A percentile compares a stretch with the other conserved stretches of the same genome.
These are phyloP conservation scores for Sceloporus undulatus DNA, from an alignment of 2,113 vertebrate species.

Conservation along the genomic window DNA sequence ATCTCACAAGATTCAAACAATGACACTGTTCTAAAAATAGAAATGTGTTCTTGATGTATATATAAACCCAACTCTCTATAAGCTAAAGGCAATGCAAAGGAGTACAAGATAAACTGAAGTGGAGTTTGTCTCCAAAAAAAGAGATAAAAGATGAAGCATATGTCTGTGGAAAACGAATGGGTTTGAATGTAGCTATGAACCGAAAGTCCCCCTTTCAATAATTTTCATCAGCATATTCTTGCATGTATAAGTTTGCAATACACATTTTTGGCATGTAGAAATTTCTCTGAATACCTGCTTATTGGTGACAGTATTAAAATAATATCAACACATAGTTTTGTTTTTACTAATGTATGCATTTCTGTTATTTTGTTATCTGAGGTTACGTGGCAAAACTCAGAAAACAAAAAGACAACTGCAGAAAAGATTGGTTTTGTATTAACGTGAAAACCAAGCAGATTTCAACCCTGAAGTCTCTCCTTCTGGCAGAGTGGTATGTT, in stretches of 20 bases:
- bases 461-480: not conserved
- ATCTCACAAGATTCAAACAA: not conserved
- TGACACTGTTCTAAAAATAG: slow-evolving; percentile 34
- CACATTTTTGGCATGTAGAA: not conserved
- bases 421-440: not conserved
- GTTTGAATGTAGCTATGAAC: not conserved
- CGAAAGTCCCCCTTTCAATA: not conserved
- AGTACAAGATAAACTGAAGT: slow-evolving; percentile 37
- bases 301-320: not conserved
- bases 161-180: not conserved
- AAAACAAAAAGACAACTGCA: not conserved
- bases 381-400: not conserved
- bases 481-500: no score
- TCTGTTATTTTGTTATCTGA: not conserved
- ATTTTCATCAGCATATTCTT: not conserved
- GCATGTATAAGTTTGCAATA: not conserved
- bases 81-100: slow-evolving; percentile 14
- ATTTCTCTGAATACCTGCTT: not conserved
- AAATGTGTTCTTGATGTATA: slow-evolving; percentile 39
- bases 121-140: slow-evolving; percentile 45
- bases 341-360: not conserved
- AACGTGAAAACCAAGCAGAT: not conserved
- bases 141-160: slow-evolving; percentile 10
- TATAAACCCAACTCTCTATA: not conserved
- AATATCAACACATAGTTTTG: no score